Base-by-base conservation (phyloP, 2,113 vertebrate species). In the Vanacampus margaritifer region DNA sequence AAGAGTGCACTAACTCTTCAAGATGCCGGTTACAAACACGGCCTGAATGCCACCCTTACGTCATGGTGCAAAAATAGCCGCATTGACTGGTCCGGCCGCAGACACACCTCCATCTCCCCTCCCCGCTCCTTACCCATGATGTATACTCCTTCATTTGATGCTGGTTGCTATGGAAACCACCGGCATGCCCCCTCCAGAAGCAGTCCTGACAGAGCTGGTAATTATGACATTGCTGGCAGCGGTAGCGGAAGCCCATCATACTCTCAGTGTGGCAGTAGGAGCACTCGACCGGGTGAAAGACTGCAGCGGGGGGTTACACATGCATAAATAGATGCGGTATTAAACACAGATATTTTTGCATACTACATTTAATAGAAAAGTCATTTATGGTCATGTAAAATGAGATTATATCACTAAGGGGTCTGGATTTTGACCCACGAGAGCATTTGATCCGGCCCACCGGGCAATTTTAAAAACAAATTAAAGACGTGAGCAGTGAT, bases 71-170 rank as follows among this genome's bases (percentile, higher is more conserved):
- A 64, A 79, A 86, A 84, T 24, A 80, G 59, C 82, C 74, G 67
- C 77, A 59, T 43, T 43, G 72, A 80, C 76, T 73, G 73, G 84
- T 73, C 75, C 64, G 50, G 43, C 67, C 71, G 78, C 77, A 67
- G 84, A 81, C 83, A 80, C 74, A 75, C 78, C 83, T 79, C 82
- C 76, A 23, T 50, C 1, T 56, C 64, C 41, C 36, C 65, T 59
- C 66, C 69, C 74, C 71, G 41, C 78, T 62, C 80, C 95, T 95
- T 96, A 99, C 97, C 97, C 97, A 99, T 87, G 97, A 99, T 54
- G 96, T 99, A 85, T 98, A 98, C 89, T 99, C 97, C 92, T 99
- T 99, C 97, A 99, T 99, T 92, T 99, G 97, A 90, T 99, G 97
- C 92, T 99, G 97, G 95, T 99, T 99, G 93, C 96, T 98, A 92